A percentile compares a stretch with the other conserved stretches of the same genome.
Conservation (phyloP, 2,797 vertebrate genomes). For the Kryptopterus vitreolus region DNA sequence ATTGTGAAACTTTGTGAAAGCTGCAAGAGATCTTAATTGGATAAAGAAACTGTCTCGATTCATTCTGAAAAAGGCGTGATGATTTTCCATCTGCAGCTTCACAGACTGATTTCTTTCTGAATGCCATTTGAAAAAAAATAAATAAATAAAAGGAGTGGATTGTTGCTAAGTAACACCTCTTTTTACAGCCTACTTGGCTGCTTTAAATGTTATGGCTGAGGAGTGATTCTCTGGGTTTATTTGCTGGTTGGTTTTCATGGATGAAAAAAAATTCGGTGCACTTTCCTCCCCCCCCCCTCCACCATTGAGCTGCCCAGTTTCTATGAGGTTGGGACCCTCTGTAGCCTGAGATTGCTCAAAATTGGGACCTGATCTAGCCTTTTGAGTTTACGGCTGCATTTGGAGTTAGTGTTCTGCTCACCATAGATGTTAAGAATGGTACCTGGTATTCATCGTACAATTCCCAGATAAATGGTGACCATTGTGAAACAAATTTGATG, state of each 20-base stretch:
- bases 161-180: slow-evolving; percentile 77
- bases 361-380: background rate
- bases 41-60: slow-evolving; percentile 35
- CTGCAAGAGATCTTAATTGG: slow-evolving; percentile 33
- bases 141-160: slow-evolving; percentile 56
- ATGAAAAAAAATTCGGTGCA: background rate
- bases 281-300: too few relatives aligned
- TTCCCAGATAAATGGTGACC: too few relatives aligned
- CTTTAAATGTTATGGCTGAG: slow-evolving; percentile 8
- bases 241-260: background rate
- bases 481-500: too few relatives aligned
- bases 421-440: background rate
- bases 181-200: slow-evolving; percentile 66
- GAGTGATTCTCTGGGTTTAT: background rate
- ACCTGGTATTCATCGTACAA: too few relatives aligned
- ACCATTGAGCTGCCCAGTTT: background rate
- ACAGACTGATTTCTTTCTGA: slow-evolving; percentile 74
- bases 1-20: slow-evolving; percentile 31
- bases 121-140: slow-evolving; percentile 62
- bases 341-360: background rate
- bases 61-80: slow-evolving; percentile 35
- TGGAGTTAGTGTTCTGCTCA: background rate
- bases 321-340: background rate
- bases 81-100: slow-evolving; percentile 52
- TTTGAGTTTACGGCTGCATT: background rate